Conservation (phyloP, 1,140 invertebrate genomes). For the Cyclargus thomasi region DNA sequence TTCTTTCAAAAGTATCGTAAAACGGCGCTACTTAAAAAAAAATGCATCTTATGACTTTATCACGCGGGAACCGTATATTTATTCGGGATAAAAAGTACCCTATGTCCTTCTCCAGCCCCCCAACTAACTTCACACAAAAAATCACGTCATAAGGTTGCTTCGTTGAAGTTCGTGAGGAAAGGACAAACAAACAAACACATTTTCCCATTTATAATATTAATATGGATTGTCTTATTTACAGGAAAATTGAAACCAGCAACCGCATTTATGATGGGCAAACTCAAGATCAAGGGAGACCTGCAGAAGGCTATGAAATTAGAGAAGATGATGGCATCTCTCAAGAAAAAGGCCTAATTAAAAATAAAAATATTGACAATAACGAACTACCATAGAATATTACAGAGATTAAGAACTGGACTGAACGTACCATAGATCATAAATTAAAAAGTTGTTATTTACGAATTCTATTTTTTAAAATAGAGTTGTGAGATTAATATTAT, state of each 20-base stretch:
- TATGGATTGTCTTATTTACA: slow-evolving; percentile 45
- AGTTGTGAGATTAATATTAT: not conserved
- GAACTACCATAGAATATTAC: not conserved
- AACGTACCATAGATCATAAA: not conserved
- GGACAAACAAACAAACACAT: too few relatives aligned
- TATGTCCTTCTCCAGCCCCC: too few relatives aligned
- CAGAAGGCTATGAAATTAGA: slow-evolving; percentile 97
- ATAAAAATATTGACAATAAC: not conserved
- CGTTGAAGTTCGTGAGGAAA: too few relatives aligned
- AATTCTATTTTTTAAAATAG: not conserved
- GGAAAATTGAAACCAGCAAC: slow-evolving; percentile 92
- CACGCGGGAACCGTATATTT: too few relatives aligned
- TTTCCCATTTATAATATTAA: too few relatives aligned
- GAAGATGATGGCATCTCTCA: slow-evolving; percentile 91
- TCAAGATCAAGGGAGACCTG: slow-evolving; percentile 95
- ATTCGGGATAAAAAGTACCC: too few relatives aligned
- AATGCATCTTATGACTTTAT: too few relatives aligned
- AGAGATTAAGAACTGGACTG: not conserved
- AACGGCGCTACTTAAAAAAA: too few relatives aligned
- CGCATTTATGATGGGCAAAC: slow-evolving; percentile 97
- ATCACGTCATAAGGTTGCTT: too few relatives aligned
- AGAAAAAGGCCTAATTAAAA: slow-evolving; percentile 77
- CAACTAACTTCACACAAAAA: too few relatives aligned
- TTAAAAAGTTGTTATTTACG: not conserved
- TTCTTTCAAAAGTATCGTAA: too few relatives aligned